phyloP scores from a whole-genome alignment of 1,140 invertebrate genomes.

The Nomia melanderi region DNA sequence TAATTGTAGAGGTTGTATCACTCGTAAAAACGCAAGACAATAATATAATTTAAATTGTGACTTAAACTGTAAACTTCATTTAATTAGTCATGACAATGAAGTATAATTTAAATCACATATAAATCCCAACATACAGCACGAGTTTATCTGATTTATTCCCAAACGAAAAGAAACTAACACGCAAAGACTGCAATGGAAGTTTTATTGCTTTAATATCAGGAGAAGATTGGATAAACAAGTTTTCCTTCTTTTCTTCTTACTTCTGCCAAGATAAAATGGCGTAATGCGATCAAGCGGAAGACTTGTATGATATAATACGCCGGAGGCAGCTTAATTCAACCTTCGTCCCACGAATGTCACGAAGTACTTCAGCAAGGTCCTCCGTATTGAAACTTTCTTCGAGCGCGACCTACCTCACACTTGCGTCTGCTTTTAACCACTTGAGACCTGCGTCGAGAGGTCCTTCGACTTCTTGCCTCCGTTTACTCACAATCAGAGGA shows the following conservation, averaged over 20 bases:
- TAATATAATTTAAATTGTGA: too few species aligned
- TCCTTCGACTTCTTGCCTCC: neutral
- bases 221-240: constrained; percentile 10
- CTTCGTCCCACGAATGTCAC: constrained; percentile 41
- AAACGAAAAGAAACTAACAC: neutral
- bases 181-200: neutral
- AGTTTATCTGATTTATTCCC: too few species aligned
- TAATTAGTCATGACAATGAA: too few species aligned
- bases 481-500: neutral
- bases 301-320: constrained; percentile 10
- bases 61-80: too few species aligned
- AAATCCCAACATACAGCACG: too few species aligned
- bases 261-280: constrained; percentile 28
- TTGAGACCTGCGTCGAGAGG: constrained; percentile 43
- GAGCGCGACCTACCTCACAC: constrained; percentile 69
- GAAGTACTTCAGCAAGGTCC: constrained; percentile 28
- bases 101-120: too few species aligned
- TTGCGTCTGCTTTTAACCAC: constrained; percentile 53
- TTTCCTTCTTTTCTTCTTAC: constrained; percentile 1
- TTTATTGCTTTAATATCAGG: constrained; percentile 15
- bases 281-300: constrained; percentile 41
- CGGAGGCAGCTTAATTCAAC: constrained; percentile 32
- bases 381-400: constrained; percentile 64
- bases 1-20: too few species aligned
- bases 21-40: too few species aligned